A percentile compares a stretch with the other conserved stretches of the same genome.
phyloP scores from a whole-genome alignment of 2,888 invertebrate species.

The Sphaerophoria taeniata region DNA sequence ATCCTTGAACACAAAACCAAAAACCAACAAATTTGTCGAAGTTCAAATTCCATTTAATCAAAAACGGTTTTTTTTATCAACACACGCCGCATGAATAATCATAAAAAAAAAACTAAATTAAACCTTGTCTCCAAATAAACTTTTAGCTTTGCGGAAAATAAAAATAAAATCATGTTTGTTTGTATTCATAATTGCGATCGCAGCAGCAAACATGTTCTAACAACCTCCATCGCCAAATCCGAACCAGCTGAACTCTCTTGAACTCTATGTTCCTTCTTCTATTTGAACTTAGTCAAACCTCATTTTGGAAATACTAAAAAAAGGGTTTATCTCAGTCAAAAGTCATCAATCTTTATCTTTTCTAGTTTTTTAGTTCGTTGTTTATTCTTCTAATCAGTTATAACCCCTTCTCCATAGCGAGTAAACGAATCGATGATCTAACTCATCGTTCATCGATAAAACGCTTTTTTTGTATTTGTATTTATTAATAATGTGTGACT shows the following conservation, averaged over 20 bases:
- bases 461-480: constrained; percentile 12
- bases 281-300: constrained; percentile 8
- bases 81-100: constrained; percentile 16
- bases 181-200: neutral
- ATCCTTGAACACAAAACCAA: constrained; percentile 1
- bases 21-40: neutral
- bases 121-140: neutral
- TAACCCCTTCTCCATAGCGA: neutral
- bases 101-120: neutral
- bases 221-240: neutral
- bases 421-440: constrained; percentile 64
- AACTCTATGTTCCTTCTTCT: neutral
- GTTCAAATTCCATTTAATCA: neutral
- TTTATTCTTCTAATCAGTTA: constrained; percentile 1
- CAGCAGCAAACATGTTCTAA: neutral
- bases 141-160: constrained; percentile 6
- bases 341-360: constrained; percentile 28
- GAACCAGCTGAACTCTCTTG: constrained; percentile 6
- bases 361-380: neutral
- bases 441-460: constrained; percentile 67
- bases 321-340: constrained; percentile 14
- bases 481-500: constrained; percentile 39
- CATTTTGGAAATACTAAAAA: neutral
- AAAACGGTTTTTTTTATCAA: constrained; percentile 4
- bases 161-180: neutral